Evolutionary conservation across 2,888 invertebrate species (phyloP), one percentile per base, ranked within the genome.

Genomic region (Hydrotaea cyrtoneurina): DNA sequence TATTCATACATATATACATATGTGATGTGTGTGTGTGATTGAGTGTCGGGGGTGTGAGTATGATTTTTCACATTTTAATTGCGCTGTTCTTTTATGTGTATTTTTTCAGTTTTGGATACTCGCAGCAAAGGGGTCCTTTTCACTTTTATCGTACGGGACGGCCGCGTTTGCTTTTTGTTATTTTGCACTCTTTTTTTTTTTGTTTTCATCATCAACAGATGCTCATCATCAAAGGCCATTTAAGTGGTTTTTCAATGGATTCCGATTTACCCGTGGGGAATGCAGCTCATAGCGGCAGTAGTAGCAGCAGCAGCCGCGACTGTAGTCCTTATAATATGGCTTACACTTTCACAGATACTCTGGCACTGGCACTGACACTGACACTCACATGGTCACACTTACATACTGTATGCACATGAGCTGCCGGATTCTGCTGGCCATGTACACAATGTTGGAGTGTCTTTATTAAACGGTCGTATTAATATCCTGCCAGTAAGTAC

Each of bases 401-500:
- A 39, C 26, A 23, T 11, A 19, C 59, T 10, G 23, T 59, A 59
- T 72, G 23, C 7, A 36, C 21, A 15, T n/a, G 19, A n/a, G 39
- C 13, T 39, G 39, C 1, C 5, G n/a, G 36, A 26, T 0, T 26
- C n/a, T 19, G 43, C 66, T 39, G 39, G 13, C 17, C 13, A 43
- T 66, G 13, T 7, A 17, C 8, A 17, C n/a, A 26, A 46, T 73
- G 53, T 62, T 31, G 50, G 62, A 78, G 75, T 81, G 84, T 81
- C 72, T 78, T 79, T 85, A 81, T 85, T 81, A 85, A 85, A 79
- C 69, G 78, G 73, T 76, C 50, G 76, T 82, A 82, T 84, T 73
- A 82, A 82, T 85, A 80, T 77, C 73, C 82, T 74, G 79, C 73
- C 73, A 74, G 69, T 43, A 69, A 69, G 69, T 31, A 69, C 19